A percentile compares a stretch with the other conserved stretches of the same genome.
Conservation (phyloP, 2,888 invertebrate genomes). For the Alentia gelatinosa region DNA sequence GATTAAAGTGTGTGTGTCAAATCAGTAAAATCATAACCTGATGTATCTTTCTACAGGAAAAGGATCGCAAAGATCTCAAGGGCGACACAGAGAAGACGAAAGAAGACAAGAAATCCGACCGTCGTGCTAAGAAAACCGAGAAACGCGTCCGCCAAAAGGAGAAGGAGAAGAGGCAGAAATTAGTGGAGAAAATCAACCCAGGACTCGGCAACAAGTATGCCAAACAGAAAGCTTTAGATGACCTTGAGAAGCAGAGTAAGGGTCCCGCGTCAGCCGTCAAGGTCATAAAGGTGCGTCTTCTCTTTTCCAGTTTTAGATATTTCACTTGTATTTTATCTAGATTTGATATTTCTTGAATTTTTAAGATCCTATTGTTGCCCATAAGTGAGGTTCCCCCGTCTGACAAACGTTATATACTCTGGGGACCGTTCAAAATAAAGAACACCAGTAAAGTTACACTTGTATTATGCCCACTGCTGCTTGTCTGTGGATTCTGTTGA, state of each 20-base stretch:
- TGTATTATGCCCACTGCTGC: too few species aligned
- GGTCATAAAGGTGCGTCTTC: slow-evolving; percentile 82
- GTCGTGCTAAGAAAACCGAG: slow-evolving; percentile 83
- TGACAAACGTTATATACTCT: too few species aligned
- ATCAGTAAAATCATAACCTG: too few species aligned
- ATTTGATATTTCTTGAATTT: too few species aligned
- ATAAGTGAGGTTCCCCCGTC: too few species aligned
- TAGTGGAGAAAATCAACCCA: slow-evolving; percentile 78
- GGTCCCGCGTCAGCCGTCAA: slow-evolving; percentile 67
- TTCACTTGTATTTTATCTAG: too few species aligned
- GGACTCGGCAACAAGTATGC: slow-evolving; percentile 83
- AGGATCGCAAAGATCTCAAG: slow-evolving; percentile 82
- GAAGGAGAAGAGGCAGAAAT: slow-evolving; percentile 89
- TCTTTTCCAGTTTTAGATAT: too few species aligned
- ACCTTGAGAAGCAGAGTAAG: slow-evolving; percentile 84
- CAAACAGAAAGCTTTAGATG: slow-evolving; percentile 84
- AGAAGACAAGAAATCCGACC: slow-evolving; percentile 93
- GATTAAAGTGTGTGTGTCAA: too few species aligned
- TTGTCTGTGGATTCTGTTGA: too few species aligned
- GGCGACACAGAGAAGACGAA: slow-evolving; percentile 90
- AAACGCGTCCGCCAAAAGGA: slow-evolving; percentile 84
- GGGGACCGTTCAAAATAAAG: too few species aligned
- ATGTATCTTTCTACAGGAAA: slow-evolving; percentile 73
- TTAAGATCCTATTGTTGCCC: too few species aligned
- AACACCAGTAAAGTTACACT: too few species aligned